Evolutionary conservation across 2,113 vertebrate genomes (phyloP), one percentile per base, ranked within the genome.

Genomic region (Pteronura brasiliensis): DNA sequence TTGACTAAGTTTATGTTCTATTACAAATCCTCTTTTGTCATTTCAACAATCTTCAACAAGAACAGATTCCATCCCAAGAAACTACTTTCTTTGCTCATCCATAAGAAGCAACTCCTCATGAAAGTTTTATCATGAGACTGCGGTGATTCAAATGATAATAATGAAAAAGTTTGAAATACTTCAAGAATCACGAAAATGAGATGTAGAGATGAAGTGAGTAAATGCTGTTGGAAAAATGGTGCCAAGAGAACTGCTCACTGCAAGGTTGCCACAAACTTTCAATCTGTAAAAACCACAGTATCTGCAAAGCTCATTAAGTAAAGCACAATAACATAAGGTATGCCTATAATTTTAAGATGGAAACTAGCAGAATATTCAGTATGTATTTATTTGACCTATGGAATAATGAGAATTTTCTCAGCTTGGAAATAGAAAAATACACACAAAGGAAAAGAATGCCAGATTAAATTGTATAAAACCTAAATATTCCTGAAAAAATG

Each of bases 381-480:
- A n/a, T 89, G 79, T 52, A 89, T 79, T 47, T 83, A 83, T 52
- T 84, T 92, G 63, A 90, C 34, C 25, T 71, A n/a, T 36, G 42
- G 61, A 92, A 81, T 74, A 82, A 59, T 76, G 59, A 84, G 59
- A 92, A 31, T 20, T 95, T 63, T 79, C 61, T 72, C 34, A 85
- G 36, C 61, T 85, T 95, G 57, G 31, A 80, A 85, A 79, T 74
- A 81, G 82, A 49, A 84, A 67, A 59, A 92, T 82, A 81, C 34
- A 88, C 17, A 86, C 36, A 96, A 77, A 59, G n/a, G 65, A 87
- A 92, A 92, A 63, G n/a, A 83, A 0, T 79, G 31, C n/a, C 85
- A 95, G 18, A 61, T 82, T 87, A 88, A 82, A 90, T 74, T 76
- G 10, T 82, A 82, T 74, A 57, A 94, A 90, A 91, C n/a, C 74